Percentiles rank a stretch among this genome's conserved stretches.
These are phyloP conservation scores for Toxotes lorentzi DNA, from an alignment of 2,797 vertebrate genomes.

Conservation along the genomic window DNA sequence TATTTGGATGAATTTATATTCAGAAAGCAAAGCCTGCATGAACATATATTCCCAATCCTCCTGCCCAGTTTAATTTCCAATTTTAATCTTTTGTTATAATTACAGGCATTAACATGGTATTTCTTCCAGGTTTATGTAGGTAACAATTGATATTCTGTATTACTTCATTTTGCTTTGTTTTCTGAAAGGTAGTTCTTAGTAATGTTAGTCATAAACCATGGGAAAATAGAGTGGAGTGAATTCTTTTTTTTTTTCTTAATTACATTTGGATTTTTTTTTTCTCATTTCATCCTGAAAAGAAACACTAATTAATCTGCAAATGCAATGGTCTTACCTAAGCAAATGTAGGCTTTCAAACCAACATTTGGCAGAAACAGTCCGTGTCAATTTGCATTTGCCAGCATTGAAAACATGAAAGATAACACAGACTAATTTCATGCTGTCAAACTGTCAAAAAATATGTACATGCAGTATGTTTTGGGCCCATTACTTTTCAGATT, in stretches of 20 bases:
- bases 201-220: background rate
- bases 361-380: background rate
- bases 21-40: constrained; percentile 13
- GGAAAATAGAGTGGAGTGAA: background rate
- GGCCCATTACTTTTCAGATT: background rate
- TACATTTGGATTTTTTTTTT: background rate
- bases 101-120: constrained; percentile 41
- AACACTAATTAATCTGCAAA: background rate
- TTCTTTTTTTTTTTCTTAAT: background rate
- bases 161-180: constrained; percentile 19
- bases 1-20: constrained; percentile 43
- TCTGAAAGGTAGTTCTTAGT: background rate
- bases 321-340: background rate
- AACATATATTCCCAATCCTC: constrained; percentile 41
- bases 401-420: background rate
- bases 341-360: background rate
- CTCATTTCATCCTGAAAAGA: background rate
- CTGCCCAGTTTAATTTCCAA: constrained; percentile 41
- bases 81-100: constrained; percentile 59
- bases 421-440: background rate
- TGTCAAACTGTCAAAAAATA: background rate
- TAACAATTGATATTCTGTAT: constrained; percentile 19
- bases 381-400: background rate
- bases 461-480: background rate
- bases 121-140: constrained; percentile 34